Conservation (phyloP, 2,113 vertebrate species). For the Oreochromis tanganicae region DNA sequence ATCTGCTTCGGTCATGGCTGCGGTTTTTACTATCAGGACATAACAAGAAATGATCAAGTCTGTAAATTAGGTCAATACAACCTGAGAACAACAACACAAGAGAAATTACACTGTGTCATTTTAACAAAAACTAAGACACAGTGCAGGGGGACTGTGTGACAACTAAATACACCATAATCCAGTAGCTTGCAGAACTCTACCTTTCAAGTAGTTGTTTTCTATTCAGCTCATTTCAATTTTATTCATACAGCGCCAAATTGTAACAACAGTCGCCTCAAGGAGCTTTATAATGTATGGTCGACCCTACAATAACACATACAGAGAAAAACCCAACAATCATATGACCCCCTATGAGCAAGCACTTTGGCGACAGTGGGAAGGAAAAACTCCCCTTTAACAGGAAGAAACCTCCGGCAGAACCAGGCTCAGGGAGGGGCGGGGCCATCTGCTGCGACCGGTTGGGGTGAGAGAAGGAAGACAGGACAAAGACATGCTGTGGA, state of each 20-base stretch:
- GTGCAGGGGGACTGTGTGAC: neutral
- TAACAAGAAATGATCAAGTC: neutral
- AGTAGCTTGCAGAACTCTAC: neutral
- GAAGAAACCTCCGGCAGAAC: neutral
- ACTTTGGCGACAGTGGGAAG: neutral
- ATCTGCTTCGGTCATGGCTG: neutral
- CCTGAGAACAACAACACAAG: neutral
- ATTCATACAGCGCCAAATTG: neutral
- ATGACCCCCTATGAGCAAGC: too few relatives aligned
- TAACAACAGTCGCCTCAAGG: neutral
- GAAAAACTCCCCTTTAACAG: neutral
- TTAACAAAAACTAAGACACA: neutral
- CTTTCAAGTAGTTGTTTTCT: neutral
- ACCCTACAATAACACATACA: too few relatives aligned
- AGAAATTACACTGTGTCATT: neutral
- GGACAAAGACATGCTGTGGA: neutral
- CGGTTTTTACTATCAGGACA: neutral
- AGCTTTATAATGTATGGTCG: neutral
- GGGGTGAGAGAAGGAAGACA: fast-evolving
- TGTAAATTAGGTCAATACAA: neutral
- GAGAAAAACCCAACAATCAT: too few relatives aligned
- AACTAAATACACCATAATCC: neutral
- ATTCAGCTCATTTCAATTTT: neutral
- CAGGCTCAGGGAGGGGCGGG: neutral
- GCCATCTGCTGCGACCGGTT: neutral